phyloP scores from a whole-genome alignment of 2,797 vertebrate species.

The Dermochelys coriacea region DNA sequence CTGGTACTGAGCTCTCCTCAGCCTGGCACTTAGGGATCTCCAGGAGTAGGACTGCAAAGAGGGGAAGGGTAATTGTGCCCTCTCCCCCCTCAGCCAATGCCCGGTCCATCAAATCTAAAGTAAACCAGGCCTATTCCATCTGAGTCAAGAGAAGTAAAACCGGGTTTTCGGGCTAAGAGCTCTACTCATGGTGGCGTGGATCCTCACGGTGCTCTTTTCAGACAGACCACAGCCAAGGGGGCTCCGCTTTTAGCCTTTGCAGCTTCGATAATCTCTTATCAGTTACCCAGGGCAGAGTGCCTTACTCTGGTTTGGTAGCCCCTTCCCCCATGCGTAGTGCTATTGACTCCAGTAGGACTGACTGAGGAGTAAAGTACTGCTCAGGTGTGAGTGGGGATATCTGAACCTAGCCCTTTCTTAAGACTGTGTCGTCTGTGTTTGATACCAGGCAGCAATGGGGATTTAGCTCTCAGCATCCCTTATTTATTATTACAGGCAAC shows the following conservation, averaged over 20 bases:
- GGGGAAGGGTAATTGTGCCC: neutral
- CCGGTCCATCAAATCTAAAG: neutral
- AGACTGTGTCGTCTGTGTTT: neutral
- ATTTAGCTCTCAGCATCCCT: neutral
- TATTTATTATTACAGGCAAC: slow-evolving; percentile 11
- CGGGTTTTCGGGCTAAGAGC: neutral
- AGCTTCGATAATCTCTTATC: neutral
- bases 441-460: neutral
- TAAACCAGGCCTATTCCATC: neutral
- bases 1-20: neutral
- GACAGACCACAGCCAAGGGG: neutral
- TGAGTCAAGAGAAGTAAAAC: neutral
- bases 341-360: neutral
- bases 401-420: neutral
- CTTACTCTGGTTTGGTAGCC: neutral
- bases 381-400: slow-evolving; percentile 6
- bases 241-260: neutral
- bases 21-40: neutral
- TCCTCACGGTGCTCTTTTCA: neutral
- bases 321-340: slow-evolving; percentile 1
- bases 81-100: neutral
- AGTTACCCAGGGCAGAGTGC: neutral
- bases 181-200: neutral
- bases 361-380: neutral
- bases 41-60: neutral